A percentile compares a stretch with the other conserved stretches of the same genome.
Conservation (phyloP, 2,797 vertebrate species). For the Galagoides demidoff region DNA sequence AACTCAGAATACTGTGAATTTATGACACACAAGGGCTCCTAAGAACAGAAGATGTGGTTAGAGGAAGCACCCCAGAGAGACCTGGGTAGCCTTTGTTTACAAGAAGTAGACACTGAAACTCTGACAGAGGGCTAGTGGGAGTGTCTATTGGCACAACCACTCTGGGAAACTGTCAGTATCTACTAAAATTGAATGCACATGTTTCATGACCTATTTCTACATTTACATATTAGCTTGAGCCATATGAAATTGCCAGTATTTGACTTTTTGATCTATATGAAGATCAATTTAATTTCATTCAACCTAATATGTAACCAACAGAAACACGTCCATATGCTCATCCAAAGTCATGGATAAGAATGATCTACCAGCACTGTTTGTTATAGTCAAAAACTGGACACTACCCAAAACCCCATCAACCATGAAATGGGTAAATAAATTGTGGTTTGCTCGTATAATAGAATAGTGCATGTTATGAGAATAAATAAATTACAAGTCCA, state of each 20-base stretch:
- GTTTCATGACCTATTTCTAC: background rate
- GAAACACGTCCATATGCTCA: background rate
- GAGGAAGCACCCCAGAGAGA: background rate
- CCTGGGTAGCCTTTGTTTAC: background rate
- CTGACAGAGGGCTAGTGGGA: background rate
- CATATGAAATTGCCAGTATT: background rate
- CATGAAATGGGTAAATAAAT: background rate
- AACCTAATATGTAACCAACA: slow-evolving; percentile 8
- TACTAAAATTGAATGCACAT: background rate
- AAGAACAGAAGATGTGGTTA: background rate
- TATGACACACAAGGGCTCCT: background rate
- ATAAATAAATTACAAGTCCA: background rate
- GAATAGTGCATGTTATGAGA: background rate
- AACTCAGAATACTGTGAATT: background rate
- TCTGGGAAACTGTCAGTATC: background rate
- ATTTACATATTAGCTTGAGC: background rate
- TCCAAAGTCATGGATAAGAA: slow-evolving; percentile 12
- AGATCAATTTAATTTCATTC: slow-evolving; percentile 12
- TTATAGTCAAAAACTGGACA: background rate
- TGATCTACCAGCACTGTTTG: background rate
- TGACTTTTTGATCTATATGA: slow-evolving; percentile 34
- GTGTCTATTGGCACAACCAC: background rate
- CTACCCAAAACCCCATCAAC: background rate
- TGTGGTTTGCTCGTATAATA: background rate
- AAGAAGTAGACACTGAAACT: background rate